Evolutionary conservation across 2,113 vertebrate genomes (phyloP), one percentile per base, ranked within the genome.

Genomic region (Brachirus orientalis): DNA sequence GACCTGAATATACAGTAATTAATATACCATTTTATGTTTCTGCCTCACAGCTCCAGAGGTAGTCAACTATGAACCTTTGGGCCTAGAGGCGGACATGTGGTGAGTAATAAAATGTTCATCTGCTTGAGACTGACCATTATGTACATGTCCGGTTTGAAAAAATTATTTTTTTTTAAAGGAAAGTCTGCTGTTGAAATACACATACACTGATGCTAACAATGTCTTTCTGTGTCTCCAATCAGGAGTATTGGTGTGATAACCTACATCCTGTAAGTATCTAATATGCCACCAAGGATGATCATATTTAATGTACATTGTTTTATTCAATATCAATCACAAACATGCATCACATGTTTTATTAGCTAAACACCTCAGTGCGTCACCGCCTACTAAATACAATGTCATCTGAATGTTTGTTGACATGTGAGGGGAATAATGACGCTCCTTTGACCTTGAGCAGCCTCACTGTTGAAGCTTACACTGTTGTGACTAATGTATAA

Each of bases 1-100:
- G 57, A 56, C 47, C 60, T 69, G 47, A 51, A 59, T 41, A 41
- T 1, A 36, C 59, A 45, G n/a, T n/a, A n/a, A n/a, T n/a, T 38
- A 10, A 48, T 37, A 4, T 20, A 17, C 6, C 60, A 10, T 63
- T 44, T 44, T 35, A 22, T 87, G 46, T 86, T 8, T 90, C 87
- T 87, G 54, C 33, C 44, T 75, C 78, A 38, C 92, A 99, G 98
- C 98, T 93, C 98, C 98, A 77, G 98, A 99, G 90, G 96, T 99
- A 63, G 98, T 99, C 57, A 99, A 99, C 90, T 99, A 99, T 82
- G 98, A 99, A 58, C 96, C 98, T 17, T 89, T 99, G 76, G 97
- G 97, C 75, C 94, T 99, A 61, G 97, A 99, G 92, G 97, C 97
- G 46, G 98, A 99, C 90, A 99, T 99, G 98, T 99, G 98, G 98